Percentiles rank a stretch among this genome's conserved stretches.
phyloP scores from a whole-genome alignment of 2,113 vertebrate species.

The Scolopax mira region DNA sequence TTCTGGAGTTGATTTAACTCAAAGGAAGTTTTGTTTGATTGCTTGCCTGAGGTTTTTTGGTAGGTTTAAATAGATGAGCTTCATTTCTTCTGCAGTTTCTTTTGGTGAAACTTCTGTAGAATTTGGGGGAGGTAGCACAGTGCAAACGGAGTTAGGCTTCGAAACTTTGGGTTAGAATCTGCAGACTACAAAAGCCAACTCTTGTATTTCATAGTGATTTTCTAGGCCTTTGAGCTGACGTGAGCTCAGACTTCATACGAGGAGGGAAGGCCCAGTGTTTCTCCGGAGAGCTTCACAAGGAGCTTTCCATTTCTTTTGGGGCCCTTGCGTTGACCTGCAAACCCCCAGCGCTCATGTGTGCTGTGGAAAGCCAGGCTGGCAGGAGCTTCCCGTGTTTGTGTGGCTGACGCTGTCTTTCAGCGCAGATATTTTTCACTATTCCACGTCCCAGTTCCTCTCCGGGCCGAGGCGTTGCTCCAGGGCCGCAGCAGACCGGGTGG shows the following conservation, averaged over 20 bases:
- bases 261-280: background rate
- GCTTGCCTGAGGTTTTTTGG: background rate
- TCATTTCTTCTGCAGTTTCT: slow-evolving; percentile 11
- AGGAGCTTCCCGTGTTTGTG: background rate
- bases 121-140: background rate
- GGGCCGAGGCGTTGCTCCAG: background rate
- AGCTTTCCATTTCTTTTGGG: background rate
- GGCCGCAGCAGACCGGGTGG: background rate
- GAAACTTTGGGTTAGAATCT: background rate
- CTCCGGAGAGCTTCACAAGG: background rate
- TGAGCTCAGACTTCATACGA: background rate
- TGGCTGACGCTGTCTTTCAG: background rate
- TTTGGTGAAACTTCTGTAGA: background rate
- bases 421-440: slow-evolving; percentile 58
- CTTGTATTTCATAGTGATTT: background rate
- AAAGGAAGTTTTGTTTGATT: slow-evolving; percentile 33
- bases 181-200: background rate
- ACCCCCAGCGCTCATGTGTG: background rate
- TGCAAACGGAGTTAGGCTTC: background rate
- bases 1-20: slow-evolving; percentile 31
- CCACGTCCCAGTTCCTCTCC: background rate
- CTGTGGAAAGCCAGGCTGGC: background rate
- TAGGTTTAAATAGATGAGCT: slow-evolving; percentile 13
- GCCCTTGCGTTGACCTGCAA: background rate
- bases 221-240: background rate